Conservation (phyloP, 2,113 vertebrate species). For the Jaculus jaculus region DNA sequence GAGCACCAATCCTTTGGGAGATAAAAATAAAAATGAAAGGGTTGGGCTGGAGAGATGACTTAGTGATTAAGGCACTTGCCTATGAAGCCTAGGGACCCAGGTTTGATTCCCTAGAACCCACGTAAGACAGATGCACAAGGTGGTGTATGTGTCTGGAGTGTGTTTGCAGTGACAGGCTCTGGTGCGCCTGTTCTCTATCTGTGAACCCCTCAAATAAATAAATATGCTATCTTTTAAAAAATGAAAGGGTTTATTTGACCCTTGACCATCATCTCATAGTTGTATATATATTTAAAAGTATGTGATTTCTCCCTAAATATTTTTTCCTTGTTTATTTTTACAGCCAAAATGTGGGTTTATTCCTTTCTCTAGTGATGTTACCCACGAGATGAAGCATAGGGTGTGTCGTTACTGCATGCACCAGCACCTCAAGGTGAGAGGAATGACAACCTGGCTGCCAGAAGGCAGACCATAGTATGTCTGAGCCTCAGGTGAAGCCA, state of each 20-base stretch:
- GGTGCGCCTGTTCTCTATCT: too few relatives aligned
- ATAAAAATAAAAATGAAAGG: neutral
- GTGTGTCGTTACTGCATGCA: conserved; percentile 99
- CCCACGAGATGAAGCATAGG: conserved; percentile 94
- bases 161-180: too few relatives aligned
- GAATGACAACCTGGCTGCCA: accelerated
- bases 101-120: too few relatives aligned
- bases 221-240: too few relatives aligned
- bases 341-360: conserved; percentile 99
- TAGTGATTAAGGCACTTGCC: too few relatives aligned
- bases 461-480: neutral
- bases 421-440: conserved; percentile 92
- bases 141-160: too few relatives aligned
- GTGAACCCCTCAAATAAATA: too few relatives aligned
- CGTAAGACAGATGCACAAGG: too few relatives aligned
- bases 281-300: neutral
- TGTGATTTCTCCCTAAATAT: neutral
- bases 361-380: conserved; percentile 92
- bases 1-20: neutral
- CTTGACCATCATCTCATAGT: neutral
- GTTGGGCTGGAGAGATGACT: too few relatives aligned
- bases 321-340: conserved; percentile 68
- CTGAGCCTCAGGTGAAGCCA: neutral
- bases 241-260: neutral
- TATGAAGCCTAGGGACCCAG: too few relatives aligned